These are phyloP conservation scores for Periophthalmus modestus DNA, from an alignment of 2,113 vertebrate genomes.

Conservation along the genomic window DNA sequence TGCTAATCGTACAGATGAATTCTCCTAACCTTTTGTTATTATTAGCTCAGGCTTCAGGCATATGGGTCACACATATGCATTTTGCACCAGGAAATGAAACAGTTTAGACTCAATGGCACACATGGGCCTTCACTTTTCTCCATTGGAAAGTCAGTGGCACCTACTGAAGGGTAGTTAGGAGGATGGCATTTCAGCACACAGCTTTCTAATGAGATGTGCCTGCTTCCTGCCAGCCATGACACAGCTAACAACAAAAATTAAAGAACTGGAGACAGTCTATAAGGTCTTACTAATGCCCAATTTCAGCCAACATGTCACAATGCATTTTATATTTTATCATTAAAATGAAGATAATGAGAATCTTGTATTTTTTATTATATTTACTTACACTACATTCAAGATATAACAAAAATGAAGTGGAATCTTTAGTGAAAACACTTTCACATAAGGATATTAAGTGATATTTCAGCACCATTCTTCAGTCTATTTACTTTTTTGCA, in stretches of 20 bases:
- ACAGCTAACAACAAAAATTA: slow-evolving; percentile 17
- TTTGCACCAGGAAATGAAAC: slow-evolving; percentile 15
- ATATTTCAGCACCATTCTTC: no score
- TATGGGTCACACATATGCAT: slow-evolving; percentile 9
- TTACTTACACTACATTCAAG: no score
- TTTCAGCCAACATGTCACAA: neutral
- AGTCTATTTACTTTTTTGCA: no score
- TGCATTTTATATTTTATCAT: no score
- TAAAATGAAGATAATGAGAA: no score
- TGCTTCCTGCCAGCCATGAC: slow-evolving; percentile 17
- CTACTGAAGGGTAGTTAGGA: slow-evolving; percentile 44
- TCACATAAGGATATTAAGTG: no score
- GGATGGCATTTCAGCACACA: slow-evolving; percentile 57
- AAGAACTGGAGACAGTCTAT: slow-evolving; percentile 1
- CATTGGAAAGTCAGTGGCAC: slow-evolving; percentile 48
- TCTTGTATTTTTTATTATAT: no score
- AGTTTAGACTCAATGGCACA: slow-evolving; percentile 17
- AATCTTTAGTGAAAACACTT: no score
- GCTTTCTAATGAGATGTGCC: slow-evolving; percentile 56
- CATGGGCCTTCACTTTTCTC: slow-evolving; percentile 27
- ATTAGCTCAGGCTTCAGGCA: slow-evolving; percentile 1
- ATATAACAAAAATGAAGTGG: no score
- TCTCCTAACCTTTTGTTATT: neutral
- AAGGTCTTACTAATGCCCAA: neutral
- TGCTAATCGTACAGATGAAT: slow-evolving; percentile 8